Evolutionary conservation across 2,888 invertebrate genomes (phyloP), one percentile per base, ranked within the genome.

Genomic region (Muscina levida): DNA sequence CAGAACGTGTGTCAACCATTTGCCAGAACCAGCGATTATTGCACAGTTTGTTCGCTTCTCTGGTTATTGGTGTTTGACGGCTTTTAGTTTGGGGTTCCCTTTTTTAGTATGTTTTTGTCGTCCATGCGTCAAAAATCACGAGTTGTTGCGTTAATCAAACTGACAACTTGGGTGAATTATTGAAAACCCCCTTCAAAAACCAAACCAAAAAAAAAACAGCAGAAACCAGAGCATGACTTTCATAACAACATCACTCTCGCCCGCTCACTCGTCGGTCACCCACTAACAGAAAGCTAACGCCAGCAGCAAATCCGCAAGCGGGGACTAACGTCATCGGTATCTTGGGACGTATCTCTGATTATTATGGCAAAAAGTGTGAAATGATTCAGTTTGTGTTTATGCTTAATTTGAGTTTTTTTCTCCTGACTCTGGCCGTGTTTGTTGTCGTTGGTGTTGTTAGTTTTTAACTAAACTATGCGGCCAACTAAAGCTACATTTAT

Each of bases 71-170:
- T 19, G 31, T 73, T 80, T 73, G 66, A 19, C 48, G 57, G 53
- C 57, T 17, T 31, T 68, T 73, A 57, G 62, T 70, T 73, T 71
- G 71, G 68, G 37, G 71, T 66, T 46, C 39, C 53, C 59, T 13
- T 73, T 72, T 76, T 71, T 59, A 51, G 56, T 48, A 72, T 51
- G 68, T 46, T 71, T 71, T 77, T 77, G 65, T 65, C 67, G 65
- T 65, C 26, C 68, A 75, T 77, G 73, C 77, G 76, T 82, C 83
- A 79, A 65, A 83, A 82, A 82, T 70, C 72, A 65, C 79, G 74
- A 74, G 74, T 79, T 74, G 75, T 79, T 67, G 76, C 79, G 81
- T 81, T 82, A 82, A 82, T 82, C 83, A 83, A 79, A 82, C 65
- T 82, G 82, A 83, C 83, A 83, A 78, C 74, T 72, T 71, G 46